These are phyloP conservation scores for Caenorhabditis drosophilae DNA, from an alignment of 2,888 invertebrate species.

Conservation along the genomic window DNA sequence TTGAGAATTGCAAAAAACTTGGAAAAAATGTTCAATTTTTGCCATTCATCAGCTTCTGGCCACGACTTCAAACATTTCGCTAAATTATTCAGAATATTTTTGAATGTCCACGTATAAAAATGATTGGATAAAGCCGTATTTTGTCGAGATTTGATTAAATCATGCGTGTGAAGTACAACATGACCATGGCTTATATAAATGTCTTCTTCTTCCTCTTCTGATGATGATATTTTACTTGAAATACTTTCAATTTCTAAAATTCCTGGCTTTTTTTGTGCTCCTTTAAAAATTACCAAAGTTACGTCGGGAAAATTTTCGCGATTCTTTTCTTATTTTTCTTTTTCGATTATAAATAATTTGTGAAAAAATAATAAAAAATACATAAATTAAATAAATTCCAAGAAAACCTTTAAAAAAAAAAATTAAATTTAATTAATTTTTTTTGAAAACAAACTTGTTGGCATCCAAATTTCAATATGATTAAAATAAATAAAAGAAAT, in stretches of 20 bases:
- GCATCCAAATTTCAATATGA: constrained; percentile 72
- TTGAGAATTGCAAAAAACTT: constrained; percentile 25
- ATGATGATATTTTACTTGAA: too few species aligned
- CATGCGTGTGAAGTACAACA: too few species aligned
- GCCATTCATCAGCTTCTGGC: constrained; percentile 36
- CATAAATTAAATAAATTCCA: constrained; percentile 72
- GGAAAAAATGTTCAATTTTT: constrained; percentile 30
- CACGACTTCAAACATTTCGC: constrained; percentile 31
- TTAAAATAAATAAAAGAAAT: constrained; percentile 72
- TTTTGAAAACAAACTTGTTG: constrained; percentile 54
- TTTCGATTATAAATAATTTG: constrained; percentile 41
- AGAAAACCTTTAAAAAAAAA: constrained; percentile 70
- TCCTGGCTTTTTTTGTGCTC: constrained; percentile 1
- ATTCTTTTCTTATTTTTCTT: not conserved
- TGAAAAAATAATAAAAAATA: constrained; percentile 72
- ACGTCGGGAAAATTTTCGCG: not conserved
- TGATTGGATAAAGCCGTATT: too few species aligned
- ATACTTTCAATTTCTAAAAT: constrained; percentile 10
- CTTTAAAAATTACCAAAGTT: constrained; percentile 9
- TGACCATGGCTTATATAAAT: constrained; percentile 44
- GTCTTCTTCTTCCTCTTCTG: constrained; percentile 43
- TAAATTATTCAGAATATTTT: constrained; percentile 17
- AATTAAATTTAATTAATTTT: not conserved
- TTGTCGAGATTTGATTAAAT: too few species aligned
- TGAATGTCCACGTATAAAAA: constrained; percentile 24